Conservation (phyloP, 2,888 invertebrate species). For the Stenurella melanura region DNA sequence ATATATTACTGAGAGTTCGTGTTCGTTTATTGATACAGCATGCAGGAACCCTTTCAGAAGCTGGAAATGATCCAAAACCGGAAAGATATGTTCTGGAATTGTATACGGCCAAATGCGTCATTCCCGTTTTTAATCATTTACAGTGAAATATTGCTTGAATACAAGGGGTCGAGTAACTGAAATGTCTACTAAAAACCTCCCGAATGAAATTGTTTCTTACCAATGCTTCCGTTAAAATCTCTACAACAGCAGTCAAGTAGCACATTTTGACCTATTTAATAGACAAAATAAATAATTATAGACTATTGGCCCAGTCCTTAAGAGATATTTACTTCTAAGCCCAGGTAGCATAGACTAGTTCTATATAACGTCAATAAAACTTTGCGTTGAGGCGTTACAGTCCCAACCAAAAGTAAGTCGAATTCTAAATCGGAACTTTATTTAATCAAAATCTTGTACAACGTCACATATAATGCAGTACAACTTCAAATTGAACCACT, state of each 20-base stretch:
- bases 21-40: constrained; percentile 11
- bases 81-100: constrained; percentile 20
- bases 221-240: not conserved
- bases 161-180: not conserved
- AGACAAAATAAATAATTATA: too few species aligned
- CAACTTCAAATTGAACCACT: too few species aligned
- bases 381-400: too few species aligned
- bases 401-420: too few species aligned
- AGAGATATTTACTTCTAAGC: too few species aligned
- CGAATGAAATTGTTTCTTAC: not conserved
- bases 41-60: constrained; percentile 16
- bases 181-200: not conserved
- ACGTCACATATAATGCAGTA: too few species aligned
- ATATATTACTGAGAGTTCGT: constrained; percentile 12
- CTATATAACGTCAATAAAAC: too few species aligned
- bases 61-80: constrained; percentile 26
- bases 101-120: constrained; percentile 24
- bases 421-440: too few species aligned
- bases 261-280: not conserved
- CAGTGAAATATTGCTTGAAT: constrained; percentile 10
- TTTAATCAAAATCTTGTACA: too few species aligned
- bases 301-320: too few species aligned
- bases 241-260: not conserved
- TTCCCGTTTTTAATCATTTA: constrained; percentile 25
- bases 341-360: too few species aligned